Conservation (phyloP, 1,140 invertebrate genomes). For the Arctopsyche grandis region DNA sequence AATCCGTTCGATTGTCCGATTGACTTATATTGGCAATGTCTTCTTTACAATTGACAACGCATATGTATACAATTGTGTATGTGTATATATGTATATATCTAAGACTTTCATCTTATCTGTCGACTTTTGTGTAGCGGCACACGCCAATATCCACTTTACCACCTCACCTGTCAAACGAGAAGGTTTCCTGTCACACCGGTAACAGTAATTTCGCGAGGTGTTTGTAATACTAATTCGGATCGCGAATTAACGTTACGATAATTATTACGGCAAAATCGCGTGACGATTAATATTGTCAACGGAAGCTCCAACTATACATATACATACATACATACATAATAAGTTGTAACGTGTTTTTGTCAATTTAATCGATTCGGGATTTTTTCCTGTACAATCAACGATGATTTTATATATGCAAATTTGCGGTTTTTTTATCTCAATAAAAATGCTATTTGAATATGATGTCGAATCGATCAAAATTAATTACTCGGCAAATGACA, state of each 20-base stretch:
- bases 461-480: constrained; percentile 28
- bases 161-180: not conserved
- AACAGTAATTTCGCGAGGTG: not conserved
- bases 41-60: too few species aligned
- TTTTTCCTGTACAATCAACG: not conserved
- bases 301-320: not conserved
- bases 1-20: too few species aligned
- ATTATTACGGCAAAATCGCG: not conserved
- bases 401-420: too few species aligned
- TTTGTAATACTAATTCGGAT: constrained; percentile 21
- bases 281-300: constrained; percentile 15
- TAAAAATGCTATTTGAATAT: not conserved
- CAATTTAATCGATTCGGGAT: not conserved
- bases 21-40: too few species aligned
- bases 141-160: too few species aligned
- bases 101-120: too few species aligned
- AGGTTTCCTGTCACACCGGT: not conserved
- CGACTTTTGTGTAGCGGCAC: too few species aligned
- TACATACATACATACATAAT: not conserved
- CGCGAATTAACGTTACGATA: constrained; percentile 11
- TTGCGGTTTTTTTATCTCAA: too few species aligned
- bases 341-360: too few species aligned
- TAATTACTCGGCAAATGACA: not conserved
- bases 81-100: too few species aligned
- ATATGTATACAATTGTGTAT: too few species aligned